Base-by-base conservation (phyloP, 2,888 invertebrate species). In the Micoletzkya japonica region DNA sequence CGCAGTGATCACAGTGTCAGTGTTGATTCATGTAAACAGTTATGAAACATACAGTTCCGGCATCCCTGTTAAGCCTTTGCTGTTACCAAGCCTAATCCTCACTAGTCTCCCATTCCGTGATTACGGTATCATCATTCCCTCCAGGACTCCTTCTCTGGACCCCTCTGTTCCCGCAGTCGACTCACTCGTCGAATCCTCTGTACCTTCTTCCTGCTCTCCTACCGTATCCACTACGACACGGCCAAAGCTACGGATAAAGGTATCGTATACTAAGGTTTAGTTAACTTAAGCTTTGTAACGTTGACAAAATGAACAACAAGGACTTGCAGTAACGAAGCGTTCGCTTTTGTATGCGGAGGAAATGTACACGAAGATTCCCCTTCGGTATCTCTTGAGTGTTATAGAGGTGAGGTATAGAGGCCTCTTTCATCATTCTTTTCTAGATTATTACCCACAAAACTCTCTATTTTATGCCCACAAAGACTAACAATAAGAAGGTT, bases 331-430 rank as follows among this genome's bases (percentile, higher is more conserved):
- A 34, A 36, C 52, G 36, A 34, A 64, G 34, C 64, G 64, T 6
- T 34, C 52, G 26, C 64, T 52, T 1, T n/a, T 59, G 20, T 76
- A 76, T 64, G 44, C 68, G 20, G 30, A 70, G 14, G 67, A 72
- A 1, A 52, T 77, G 24, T 77, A 67, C 70, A 61, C 68, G 2
- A 50, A 57, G 39, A 66, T 77, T n/a, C 79, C 79, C 6, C 70
- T 76, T n/a, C 70, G 77, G 32, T 77, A 72, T 39, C 67, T 77
- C 4, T 34, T 77, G 1, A 72, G 76, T 28, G 57, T 76, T 2
- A 76, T 76, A 60, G 77, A 76, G 60, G 50, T 66, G n/a, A 59
- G 71, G n/a, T n/a, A n/a, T n/a, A n/a, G n/a, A n/a, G n/a, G n/a
- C n/a, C n/a, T n/a, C n/a, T n/a, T n/a, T n/a, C n/a, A 74, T 28